Evolutionary conservation across 2,797 vertebrate genomes (phyloP).

Genomic region (Trachurus trachurus): DNA sequence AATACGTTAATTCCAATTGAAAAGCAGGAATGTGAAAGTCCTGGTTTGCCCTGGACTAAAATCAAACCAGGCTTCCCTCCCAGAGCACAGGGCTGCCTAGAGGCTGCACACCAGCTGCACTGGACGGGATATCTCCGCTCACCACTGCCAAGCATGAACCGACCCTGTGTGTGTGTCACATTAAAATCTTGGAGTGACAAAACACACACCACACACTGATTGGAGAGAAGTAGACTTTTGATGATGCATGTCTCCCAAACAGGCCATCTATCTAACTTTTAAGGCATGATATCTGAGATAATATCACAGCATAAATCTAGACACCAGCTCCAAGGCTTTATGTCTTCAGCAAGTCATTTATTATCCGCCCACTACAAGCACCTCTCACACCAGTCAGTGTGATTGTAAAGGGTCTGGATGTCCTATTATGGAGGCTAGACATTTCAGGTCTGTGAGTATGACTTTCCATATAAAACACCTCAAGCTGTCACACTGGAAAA

Average conservation of each 20-base stretch:
- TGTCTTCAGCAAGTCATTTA: slow-evolving; percentile 61
- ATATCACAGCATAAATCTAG: slow-evolving; percentile 56
- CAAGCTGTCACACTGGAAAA: slow-evolving; percentile 53
- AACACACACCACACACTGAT: slow-evolving; percentile 51
- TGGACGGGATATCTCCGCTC: slow-evolving; percentile 63
- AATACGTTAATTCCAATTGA: slow-evolving; percentile 76
- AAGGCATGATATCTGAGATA: slow-evolving; percentile 45
- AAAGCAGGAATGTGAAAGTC: slow-evolving; percentile 77
- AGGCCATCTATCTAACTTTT: slow-evolving; percentile 49
- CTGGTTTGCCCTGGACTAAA: slow-evolving; percentile 73
- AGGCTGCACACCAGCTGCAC: slow-evolving; percentile 76
- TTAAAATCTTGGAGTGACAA: slow-evolving; percentile 57
- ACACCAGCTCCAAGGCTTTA: slow-evolving; percentile 52
- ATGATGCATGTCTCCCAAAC: slow-evolving; percentile 43
- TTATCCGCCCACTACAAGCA: slow-evolving; percentile 51
- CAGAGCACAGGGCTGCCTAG: slow-evolving; percentile 62
- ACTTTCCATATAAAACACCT: slow-evolving; percentile 60
- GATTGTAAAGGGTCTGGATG: slow-evolving; percentile 52
- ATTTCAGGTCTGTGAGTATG: slow-evolving; percentile 44
- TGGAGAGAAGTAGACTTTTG: slow-evolving; percentile 3
- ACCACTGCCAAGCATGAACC: slow-evolving; percentile 65
- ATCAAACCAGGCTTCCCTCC: slow-evolving; percentile 74
- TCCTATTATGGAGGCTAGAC: slow-evolving; percentile 50
- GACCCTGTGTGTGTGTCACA: slow-evolving; percentile 52
- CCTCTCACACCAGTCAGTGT: slow-evolving; percentile 32